Evolutionary conservation across 2,888 invertebrate genomes (phyloP).

Genomic region (Drepana falcataria): DNA sequence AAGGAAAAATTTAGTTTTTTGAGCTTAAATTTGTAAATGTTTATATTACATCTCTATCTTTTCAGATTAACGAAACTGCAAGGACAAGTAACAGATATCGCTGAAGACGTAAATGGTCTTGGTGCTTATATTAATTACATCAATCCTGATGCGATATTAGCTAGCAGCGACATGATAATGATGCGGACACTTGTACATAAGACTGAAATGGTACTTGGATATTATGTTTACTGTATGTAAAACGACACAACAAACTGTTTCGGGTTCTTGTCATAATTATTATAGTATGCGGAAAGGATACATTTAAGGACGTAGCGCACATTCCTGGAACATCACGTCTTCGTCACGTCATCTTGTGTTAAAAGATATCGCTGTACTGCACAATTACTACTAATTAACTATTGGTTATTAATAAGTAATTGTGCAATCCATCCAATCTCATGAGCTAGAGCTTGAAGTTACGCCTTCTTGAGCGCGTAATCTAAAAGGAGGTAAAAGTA

Average conservation of each 20-base stretch:
- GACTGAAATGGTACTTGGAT: slow-evolving; percentile 7
- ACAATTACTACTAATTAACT: no score
- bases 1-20: neutral
- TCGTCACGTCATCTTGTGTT: no score
- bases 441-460: no score
- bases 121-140: slow-evolving; percentile 17
- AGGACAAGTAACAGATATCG: neutral
- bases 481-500: no score
- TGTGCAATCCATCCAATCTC: no score
- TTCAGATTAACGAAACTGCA: neutral
- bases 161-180: slow-evolving; percentile 14
- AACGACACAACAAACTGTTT: neutral
- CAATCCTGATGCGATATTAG: slow-evolving; percentile 21
- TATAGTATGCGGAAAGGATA: no score
- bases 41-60: neutral
- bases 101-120: slow-evolving; percentile 10
- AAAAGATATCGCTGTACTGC: no score
- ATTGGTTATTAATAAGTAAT: no score
- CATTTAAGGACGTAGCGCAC: no score
- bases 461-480: no score
- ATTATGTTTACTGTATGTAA: neutral
- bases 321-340: no score
- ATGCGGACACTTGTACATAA: slow-evolving; percentile 16
- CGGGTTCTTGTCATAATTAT: neutral
- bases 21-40: no score